A percentile compares a stretch with the other conserved stretches of the same genome.
phyloP scores from a whole-genome alignment of 2,797 vertebrate genomes.

The Pelochelys cantorii region DNA sequence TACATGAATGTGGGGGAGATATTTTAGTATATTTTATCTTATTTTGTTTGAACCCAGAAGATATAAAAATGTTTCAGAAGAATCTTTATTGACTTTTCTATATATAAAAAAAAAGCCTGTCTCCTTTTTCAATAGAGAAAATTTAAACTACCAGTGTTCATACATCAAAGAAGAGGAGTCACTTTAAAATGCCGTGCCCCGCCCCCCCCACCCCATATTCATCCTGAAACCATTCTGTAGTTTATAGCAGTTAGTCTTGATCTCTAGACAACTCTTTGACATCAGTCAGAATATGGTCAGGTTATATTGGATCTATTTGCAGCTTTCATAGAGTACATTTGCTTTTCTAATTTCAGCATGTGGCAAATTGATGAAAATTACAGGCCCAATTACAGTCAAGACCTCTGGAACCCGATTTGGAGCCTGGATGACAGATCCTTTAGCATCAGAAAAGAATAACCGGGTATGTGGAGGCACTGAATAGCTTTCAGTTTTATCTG shows the following conservation, averaged over 20 bases:
- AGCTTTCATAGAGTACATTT: slow-evolving; percentile 38
- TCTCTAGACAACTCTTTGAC: neutral
- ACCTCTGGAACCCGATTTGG: slow-evolving; percentile 98
- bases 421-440: slow-evolving; percentile 98
- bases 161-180: neutral
- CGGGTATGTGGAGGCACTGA: slow-evolving; percentile 86
- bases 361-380: slow-evolving; percentile 99
- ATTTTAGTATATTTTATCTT: neutral
- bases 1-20: neutral
- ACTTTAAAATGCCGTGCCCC: neutral
- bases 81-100: neutral
- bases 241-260: slow-evolving; percentile 7
- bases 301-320: neutral
- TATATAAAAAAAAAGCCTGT: neutral
- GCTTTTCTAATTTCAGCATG: slow-evolving; percentile 92
- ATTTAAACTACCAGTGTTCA: neutral
- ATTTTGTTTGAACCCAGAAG: slow-evolving; percentile 1
- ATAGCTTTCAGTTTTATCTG: slow-evolving; percentile 40
- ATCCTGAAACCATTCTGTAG: neutral
- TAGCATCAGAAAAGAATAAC: slow-evolving; percentile 93
- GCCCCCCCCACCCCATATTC: neutral
- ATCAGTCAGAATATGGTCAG: neutral
- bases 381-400: slow-evolving; percentile 95
- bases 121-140: neutral
- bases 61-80: neutral